Evolutionary conservation across 2,888 invertebrate species (phyloP), one percentile per base, ranked within the genome.

Genomic region (Atethmia centrago): DNA sequence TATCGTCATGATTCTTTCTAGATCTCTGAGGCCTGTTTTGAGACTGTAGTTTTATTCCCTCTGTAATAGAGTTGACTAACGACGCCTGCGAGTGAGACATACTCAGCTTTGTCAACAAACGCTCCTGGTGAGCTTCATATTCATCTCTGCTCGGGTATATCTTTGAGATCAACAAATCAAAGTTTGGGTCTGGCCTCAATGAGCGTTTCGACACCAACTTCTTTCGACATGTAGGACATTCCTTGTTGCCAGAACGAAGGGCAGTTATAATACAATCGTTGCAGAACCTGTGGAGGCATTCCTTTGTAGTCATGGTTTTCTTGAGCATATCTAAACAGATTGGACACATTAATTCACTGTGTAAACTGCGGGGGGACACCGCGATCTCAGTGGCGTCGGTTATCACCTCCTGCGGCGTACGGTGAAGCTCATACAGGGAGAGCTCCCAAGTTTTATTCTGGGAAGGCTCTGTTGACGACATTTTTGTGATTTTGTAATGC

Each of bases 251-350:
- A 45, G 99, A 99, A 14, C 99, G 97, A 55, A 99, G 96, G 0
- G 99, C 99, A 7, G 99, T 99, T 77, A 99, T 99, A 86, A 99
- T 99, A 94, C 99, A 99, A 92, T 99, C 99, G 36, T 99, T 98
- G 95, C 99, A 99, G 94, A 99, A 99, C 76, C 99, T 97, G 94
- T 99, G 99, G 75, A 99, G 97, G 95, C 99, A 99, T 96, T 99
- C 99, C 93, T 99, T 99, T 10, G 99, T 99, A n/a, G 99, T 99
- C 99, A 99, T 99, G 0, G 99, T 99, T 93, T 99, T 99, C 94
- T 99, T 99, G 88, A 99, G 97, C 99, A 99, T 99, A 94, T 99
- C 99, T 92, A 99, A 96, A 94, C 99, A 99, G 93, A 99, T 99
- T 66, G 99, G 99, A 93, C 99, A 99, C 99, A 99, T 99, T 71